Evolutionary conservation across 2,113 vertebrate genomes (phyloP).

Genomic region (Hylia prasina): DNA sequence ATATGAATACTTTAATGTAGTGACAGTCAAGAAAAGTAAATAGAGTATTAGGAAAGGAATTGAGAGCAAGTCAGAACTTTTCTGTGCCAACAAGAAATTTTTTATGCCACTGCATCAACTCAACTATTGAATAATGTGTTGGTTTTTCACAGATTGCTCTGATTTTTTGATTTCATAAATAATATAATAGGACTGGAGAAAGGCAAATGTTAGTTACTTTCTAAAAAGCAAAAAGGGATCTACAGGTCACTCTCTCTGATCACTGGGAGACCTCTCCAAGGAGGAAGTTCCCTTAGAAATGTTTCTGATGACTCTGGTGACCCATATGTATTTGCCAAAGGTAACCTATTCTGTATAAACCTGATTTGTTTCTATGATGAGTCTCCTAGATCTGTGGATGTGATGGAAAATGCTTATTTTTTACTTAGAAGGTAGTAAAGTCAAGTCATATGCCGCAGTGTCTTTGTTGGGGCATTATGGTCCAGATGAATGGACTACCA

Average conservation of each 20-base stretch:
- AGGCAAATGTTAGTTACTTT: neutral
- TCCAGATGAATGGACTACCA: neutral
- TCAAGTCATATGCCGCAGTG: accelerated
- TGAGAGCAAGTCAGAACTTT: neutral
- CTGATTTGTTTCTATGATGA: neutral
- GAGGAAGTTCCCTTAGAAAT: neutral
- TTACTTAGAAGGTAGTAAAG: no score
- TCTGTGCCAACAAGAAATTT: neutral
- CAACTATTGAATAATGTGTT: neutral
- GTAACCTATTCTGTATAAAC: neutral
- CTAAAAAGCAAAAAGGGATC: neutral
- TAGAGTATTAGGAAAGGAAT: neutral
- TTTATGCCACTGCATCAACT: neutral
- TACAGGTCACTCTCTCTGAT: neutral
- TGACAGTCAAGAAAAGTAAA: neutral
- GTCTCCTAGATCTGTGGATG: neutral
- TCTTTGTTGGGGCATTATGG: neutral
- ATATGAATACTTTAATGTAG: neutral
- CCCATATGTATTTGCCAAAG: neutral
- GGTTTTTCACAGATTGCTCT: neutral
- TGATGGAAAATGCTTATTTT: neutral
- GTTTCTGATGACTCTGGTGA: neutral
- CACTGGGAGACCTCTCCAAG: accelerated
- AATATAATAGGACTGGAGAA: neutral
- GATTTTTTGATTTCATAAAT: neutral